Conservation (phyloP, 2,113 vertebrate species). For the Polyodon spathula region DNA sequence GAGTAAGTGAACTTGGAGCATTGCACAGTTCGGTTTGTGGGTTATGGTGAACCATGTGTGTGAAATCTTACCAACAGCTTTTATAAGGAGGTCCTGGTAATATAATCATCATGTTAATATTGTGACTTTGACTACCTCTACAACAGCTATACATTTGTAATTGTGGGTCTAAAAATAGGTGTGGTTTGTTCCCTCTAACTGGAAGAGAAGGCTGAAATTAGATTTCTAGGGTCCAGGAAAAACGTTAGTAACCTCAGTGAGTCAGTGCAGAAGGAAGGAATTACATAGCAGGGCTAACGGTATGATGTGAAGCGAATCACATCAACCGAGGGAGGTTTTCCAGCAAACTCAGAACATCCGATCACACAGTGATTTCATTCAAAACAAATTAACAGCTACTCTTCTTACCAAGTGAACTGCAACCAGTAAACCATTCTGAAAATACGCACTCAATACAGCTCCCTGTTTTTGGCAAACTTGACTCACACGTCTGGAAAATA, state of each 20-base stretch:
- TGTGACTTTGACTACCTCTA: neutral
- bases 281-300: constrained; percentile 1
- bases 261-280: constrained; percentile 2
- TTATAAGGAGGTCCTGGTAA: neutral
- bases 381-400: neutral
- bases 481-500: no score
- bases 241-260: constrained; percentile 2
- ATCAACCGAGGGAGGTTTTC: constrained; percentile 2
- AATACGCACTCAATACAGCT: no score
- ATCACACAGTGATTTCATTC: constrained; percentile 5
- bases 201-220: neutral
- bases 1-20: no score
- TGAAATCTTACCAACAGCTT: constrained; percentile 1
- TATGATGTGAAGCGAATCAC: neutral
- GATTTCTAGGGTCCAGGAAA: neutral
- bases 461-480: no score
- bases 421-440: no score
- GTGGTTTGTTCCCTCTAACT: neutral
- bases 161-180: neutral
- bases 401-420: no score
- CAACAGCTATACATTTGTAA: neutral
- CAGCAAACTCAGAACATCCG: neutral
- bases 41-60: constrained; percentile 15
- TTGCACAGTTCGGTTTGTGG: constrained; percentile 1
- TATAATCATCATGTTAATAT: neutral